These are phyloP conservation scores for Tineola bisselliella DNA, from an alignment of 2,888 invertebrate genomes.

Conservation along the genomic window DNA sequence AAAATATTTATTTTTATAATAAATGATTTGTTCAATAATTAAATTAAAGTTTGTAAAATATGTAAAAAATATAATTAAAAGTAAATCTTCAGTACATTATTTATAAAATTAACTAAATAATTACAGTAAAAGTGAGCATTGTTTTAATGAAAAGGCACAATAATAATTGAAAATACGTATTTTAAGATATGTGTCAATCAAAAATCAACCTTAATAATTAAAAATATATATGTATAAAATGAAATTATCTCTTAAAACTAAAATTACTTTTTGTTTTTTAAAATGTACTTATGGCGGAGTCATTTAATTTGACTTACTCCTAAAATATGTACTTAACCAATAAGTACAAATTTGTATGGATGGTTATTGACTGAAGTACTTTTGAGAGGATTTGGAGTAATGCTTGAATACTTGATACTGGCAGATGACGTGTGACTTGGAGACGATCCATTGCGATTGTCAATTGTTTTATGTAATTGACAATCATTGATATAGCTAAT, in stretches of 20 bases:
- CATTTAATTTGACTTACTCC: slow-evolving; percentile 38
- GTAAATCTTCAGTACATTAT: slow-evolving; percentile 26
- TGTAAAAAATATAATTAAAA: slow-evolving; percentile 20
- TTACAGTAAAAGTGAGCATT: slow-evolving; percentile 6
- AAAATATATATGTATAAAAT: not conserved
- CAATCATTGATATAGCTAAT: too few species aligned
- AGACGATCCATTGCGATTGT: too few species aligned
- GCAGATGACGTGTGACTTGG: too few species aligned
- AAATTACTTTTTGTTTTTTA: slow-evolving; percentile 27
- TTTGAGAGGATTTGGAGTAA: too few species aligned
- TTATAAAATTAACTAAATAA: slow-evolving; percentile 17
- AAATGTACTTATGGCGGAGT: slow-evolving; percentile 63
- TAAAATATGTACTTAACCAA: not conserved
- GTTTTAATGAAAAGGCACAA: not conserved
- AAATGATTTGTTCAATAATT: not conserved
- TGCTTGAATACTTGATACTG: too few species aligned
- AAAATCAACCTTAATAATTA: not conserved
- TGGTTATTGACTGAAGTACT: not conserved
- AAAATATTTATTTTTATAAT: too few species aligned
- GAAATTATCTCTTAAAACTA: slow-evolving; percentile 20
- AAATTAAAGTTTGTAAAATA: slow-evolving; percentile 14
- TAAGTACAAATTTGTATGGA: not conserved
- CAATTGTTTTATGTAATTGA: too few species aligned
- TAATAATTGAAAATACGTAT: not conserved
- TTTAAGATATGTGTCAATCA: not conserved